Evolutionary conservation across 2,113 vertebrate species (phyloP).

Genomic region (Perognathus longimembris): DNA sequence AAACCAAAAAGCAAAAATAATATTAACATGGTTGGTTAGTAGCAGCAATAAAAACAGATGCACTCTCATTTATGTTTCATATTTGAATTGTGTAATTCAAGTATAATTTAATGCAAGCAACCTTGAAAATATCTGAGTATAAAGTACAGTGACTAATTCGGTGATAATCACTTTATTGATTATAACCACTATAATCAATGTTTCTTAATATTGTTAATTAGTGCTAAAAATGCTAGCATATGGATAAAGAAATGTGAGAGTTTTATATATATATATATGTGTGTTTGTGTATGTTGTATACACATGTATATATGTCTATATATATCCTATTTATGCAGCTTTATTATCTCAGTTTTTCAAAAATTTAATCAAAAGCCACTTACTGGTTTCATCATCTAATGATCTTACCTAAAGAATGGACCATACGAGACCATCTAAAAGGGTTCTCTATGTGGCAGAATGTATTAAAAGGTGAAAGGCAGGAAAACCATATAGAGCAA

Average conservation of each 20-base stretch:
- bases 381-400: neutral
- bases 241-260: too few species aligned
- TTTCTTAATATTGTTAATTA: neutral
- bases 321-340: neutral
- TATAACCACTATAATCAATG: neutral
- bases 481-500: neutral
- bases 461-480: neutral
- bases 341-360: neutral
- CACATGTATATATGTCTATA: neutral
- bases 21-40: neutral
- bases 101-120: neutral
- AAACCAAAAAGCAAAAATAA: neutral
- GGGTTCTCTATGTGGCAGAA: neutral
- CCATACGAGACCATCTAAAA: neutral
- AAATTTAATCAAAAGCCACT: neutral
- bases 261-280: too few species aligned
- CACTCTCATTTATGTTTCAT: slow-evolving; percentile 11
- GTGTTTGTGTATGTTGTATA: neutral
- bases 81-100: slow-evolving; percentile 3
- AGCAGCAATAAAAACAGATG: neutral
- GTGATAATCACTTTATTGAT: neutral
- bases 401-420: neutral
- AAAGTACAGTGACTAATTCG: neutral
- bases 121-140: neutral
- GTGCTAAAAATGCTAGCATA: neutral